These are phyloP conservation scores for Trachurus trachurus DNA, from an alignment of 2,797 vertebrate genomes.

Conservation along the genomic window DNA sequence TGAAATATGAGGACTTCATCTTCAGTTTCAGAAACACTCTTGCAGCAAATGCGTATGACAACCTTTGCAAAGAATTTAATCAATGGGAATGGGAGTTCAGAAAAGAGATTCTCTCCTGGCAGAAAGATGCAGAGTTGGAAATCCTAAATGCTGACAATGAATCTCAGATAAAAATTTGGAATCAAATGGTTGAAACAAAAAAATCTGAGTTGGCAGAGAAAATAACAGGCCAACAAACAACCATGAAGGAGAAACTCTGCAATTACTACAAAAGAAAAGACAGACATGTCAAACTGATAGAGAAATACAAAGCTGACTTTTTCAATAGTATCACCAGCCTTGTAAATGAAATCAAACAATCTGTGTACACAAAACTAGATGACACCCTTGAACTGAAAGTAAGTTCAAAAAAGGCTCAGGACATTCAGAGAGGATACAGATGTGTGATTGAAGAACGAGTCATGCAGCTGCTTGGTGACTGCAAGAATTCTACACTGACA, in stretches of 20 bases:
- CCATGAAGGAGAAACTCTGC: conserved; percentile 12
- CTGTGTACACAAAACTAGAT: conserved; percentile 16
- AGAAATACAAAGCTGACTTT: conserved; percentile 75
- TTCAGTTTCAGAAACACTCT: conserved; percentile 84
- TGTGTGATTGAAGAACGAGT: conserved; percentile 61
- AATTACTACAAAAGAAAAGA: conserved; percentile 64
- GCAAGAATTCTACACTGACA: conserved; percentile 2
- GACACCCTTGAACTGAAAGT: conserved; percentile 17
- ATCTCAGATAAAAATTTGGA: not conserved
- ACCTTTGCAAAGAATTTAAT: conserved; percentile 65
- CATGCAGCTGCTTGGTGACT: conserved; percentile 48
- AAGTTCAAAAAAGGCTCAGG: conserved; percentile 35
- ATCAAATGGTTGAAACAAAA: not conserved
- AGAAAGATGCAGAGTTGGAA: conserved; percentile 41
- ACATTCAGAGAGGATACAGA: conserved; percentile 44
- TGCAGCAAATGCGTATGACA: conserved; percentile 76
- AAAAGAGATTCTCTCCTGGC: conserved; percentile 62
- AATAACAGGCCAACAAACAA: not conserved
- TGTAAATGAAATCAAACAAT: conserved; percentile 51
- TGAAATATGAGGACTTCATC: conserved; percentile 80
- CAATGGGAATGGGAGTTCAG: conserved; percentile 79
- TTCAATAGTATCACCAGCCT: conserved; percentile 28
- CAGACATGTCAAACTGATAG: conserved; percentile 60
- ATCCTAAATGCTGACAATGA: conserved; percentile 57
- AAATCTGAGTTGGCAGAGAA: not conserved